A percentile compares a stretch with the other conserved stretches of the same genome.
Conservation (phyloP, 2,888 invertebrate genomes). For the Nemurella pictetii region DNA sequence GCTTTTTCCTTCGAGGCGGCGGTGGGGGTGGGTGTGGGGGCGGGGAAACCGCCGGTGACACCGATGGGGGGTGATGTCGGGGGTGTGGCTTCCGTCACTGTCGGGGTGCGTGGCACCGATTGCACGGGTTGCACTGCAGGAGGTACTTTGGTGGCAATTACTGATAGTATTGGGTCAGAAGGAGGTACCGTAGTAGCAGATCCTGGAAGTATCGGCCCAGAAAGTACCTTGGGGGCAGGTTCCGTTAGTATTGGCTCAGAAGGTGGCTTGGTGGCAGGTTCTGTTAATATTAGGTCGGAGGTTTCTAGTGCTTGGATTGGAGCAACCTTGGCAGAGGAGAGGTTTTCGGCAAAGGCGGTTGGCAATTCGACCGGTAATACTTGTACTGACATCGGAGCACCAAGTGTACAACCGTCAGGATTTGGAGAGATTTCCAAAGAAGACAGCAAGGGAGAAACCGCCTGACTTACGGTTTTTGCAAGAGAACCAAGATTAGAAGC, state of each 20-base stretch:
- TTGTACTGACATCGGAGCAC: background rate
- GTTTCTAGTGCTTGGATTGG: background rate
- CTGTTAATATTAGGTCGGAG: too few species aligned
- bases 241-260: too few species aligned
- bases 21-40: conserved; percentile 39
- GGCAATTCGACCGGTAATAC: background rate
- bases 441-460: background rate
- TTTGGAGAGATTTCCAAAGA: background rate
- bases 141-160: background rate
- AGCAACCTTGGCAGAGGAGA: background rate
- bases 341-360: background rate
- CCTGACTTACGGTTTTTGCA: background rate
- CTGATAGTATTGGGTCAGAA: background rate
- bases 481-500: background rate
- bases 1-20: conserved; percentile 11
- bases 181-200: background rate
- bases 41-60: background rate
- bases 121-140: background rate
- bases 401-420: background rate
- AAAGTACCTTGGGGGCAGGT: too few species aligned
- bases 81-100: conserved; percentile 48
- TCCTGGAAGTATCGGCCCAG: background rate
- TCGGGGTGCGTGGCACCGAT: conserved; percentile 45
- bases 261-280: too few species aligned
- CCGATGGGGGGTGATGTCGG: conserved; percentile 47